Evolutionary conservation across 2,797 vertebrate species (phyloP).

Genomic region (Buceros bicornis): DNA sequence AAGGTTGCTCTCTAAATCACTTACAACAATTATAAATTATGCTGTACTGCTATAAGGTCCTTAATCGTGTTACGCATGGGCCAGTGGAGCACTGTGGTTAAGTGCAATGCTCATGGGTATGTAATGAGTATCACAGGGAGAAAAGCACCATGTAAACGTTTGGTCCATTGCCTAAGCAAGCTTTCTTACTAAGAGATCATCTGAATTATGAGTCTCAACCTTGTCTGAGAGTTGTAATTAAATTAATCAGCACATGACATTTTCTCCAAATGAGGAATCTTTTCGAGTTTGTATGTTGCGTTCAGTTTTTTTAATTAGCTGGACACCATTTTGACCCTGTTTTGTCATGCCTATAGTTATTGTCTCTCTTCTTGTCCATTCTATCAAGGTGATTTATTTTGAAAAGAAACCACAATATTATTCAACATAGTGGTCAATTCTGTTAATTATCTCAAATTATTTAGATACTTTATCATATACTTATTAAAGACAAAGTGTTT

Average conservation of each 20-base stretch:
- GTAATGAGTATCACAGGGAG: not conserved
- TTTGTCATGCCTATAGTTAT: not conserved
- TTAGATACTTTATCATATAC: not conserved
- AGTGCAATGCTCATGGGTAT: not conserved
- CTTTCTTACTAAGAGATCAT: not conserved
- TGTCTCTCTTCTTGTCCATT: not conserved
- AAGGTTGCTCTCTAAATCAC: not conserved
- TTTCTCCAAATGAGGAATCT: not conserved
- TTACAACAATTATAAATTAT: not conserved
- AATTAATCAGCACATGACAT: not conserved
- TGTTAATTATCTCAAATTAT: not conserved
- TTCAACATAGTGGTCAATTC: not conserved
- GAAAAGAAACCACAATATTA: not conserved
- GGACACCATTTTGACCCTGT: not conserved
- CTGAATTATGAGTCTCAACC: not conserved
- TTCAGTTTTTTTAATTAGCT: not conserved
- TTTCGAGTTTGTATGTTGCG: not conserved
- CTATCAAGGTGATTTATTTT: not conserved
- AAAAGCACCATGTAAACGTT: not conserved
- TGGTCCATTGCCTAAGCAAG: not conserved
- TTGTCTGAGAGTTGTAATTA: not conserved
- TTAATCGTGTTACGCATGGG: not conserved
- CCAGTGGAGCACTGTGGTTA: not conserved
- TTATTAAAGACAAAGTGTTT: not conserved
- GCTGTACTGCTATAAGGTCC: fast-evolving